phyloP scores from a whole-genome alignment of 2,797 vertebrate species.

The Micrastur ruficollis region DNA sequence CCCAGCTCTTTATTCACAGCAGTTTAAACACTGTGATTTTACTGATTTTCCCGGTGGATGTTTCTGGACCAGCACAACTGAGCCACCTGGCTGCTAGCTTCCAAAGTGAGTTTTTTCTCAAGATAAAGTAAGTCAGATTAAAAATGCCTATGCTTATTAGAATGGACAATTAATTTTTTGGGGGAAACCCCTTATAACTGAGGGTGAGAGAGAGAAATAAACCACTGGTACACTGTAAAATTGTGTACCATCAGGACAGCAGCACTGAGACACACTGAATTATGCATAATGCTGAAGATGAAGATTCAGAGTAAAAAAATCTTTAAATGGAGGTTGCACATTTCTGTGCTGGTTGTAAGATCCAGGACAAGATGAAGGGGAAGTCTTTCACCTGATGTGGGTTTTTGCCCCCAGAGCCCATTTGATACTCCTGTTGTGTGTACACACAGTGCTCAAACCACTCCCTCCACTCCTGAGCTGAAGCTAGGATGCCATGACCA shows the following conservation, averaged over 20 bases:
- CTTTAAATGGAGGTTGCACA: background rate
- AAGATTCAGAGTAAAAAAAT: background rate
- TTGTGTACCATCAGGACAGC: rapidly evolving
- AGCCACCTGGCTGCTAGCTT: background rate
- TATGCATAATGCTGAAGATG: background rate
- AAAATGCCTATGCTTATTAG: background rate
- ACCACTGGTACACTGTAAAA: background rate
- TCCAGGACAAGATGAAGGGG: background rate
- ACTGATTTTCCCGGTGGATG: background rate
- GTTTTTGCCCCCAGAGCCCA: rapidly evolving
- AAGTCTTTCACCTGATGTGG: background rate
- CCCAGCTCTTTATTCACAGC: background rate
- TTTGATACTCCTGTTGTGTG: background rate
- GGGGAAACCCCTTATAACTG: background rate
- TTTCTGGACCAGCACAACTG: background rate
- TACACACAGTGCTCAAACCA: background rate
- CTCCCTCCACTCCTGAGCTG: rapidly evolving
- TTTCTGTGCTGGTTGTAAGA: background rate
- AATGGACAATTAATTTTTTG: background rate
- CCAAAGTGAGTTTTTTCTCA: background rate
- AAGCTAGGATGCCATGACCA: background rate
- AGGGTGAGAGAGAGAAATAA: background rate
- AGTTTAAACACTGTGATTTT: background rate
- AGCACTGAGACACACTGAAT: background rate
- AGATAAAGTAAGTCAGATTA: background rate